Percentiles rank a stretch among this genome's conserved stretches.
These are phyloP conservation scores for Haplotaxodon microlepis DNA, from an alignment of 2,113 vertebrate genomes.

Conservation along the genomic window DNA sequence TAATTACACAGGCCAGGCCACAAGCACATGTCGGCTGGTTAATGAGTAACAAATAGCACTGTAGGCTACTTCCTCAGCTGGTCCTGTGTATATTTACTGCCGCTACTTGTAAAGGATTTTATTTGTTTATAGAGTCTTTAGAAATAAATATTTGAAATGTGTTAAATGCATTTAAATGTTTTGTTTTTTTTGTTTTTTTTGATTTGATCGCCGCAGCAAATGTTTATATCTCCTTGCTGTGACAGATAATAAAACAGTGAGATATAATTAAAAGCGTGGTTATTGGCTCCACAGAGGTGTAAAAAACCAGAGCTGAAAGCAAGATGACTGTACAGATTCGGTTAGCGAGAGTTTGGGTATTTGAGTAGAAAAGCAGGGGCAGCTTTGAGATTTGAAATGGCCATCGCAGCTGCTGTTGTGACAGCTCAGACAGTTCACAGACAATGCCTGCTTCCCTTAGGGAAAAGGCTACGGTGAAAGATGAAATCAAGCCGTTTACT, in stretches of 20 bases:
- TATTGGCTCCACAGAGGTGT: constrained; percentile 5
- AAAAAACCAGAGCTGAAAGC: neutral
- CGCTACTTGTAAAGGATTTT: neutral
- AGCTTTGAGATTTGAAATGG: constrained; percentile 26
- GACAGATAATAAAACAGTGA: neutral
- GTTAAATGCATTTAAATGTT: neutral
- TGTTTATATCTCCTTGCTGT: constrained; percentile 5
- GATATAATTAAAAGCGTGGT: constrained; percentile 18
- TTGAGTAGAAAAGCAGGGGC: constrained; percentile 13
- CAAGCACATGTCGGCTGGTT: constrained; percentile 40
- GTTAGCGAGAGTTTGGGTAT: constrained; percentile 5
- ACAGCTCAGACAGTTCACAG: constrained; percentile 49
- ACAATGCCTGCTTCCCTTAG: constrained; percentile 37
- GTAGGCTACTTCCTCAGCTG: constrained; percentile 27
- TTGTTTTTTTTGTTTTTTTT: neutral
- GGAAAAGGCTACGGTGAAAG: constrained; percentile 39
- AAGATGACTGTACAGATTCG: neutral
- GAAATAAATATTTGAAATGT: neutral
- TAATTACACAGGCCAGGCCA: constrained; percentile 61
- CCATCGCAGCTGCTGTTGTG: constrained; percentile 54
- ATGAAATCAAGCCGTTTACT: constrained; percentile 36
- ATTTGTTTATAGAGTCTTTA: neutral
- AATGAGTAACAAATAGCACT: constrained; percentile 56
- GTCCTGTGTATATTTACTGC: constrained; percentile 18
- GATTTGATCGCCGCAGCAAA: neutral